These are phyloP conservation scores for Benthosema pterotum DNA, from an alignment of 2,797 vertebrate species.

Conservation along the genomic window DNA sequence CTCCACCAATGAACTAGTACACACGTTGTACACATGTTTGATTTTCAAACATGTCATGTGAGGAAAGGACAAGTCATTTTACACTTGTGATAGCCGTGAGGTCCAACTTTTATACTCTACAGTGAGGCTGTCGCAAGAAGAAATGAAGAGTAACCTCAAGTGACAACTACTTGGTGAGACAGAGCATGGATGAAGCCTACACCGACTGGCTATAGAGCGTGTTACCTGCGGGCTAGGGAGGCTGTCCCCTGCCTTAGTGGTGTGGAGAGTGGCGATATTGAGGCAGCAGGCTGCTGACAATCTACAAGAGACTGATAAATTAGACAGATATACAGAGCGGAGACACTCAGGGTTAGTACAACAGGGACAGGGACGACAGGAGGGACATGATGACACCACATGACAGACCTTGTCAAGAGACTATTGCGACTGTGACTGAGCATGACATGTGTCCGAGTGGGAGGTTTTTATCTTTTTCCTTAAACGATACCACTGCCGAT, in stretches of 20 bases:
- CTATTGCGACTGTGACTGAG: constrained; percentile 3
- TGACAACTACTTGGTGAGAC: too few relatives aligned
- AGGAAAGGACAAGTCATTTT: too few relatives aligned
- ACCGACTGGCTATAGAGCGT: constrained; percentile 49
- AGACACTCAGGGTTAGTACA: constrained; percentile 87
- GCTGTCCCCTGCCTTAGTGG: constrained; percentile 92
- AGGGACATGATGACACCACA: constrained; percentile 28
- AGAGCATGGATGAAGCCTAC: neutral
- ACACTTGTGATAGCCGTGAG: neutral
- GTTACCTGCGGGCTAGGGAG: constrained; percentile 91
- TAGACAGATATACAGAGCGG: constrained; percentile 98
- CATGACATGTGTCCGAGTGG: neutral
- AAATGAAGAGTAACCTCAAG: too few relatives aligned
- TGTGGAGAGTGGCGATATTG: constrained; percentile 95
- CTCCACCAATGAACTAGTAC: too few relatives aligned
- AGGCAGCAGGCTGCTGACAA: constrained; percentile 99
- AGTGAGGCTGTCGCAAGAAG: too few relatives aligned
- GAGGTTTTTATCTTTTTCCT: neutral
- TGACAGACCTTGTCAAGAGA: constrained; percentile 6
- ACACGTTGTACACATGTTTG: neutral
- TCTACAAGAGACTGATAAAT: constrained; percentile 99
- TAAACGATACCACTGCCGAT: too few relatives aligned
- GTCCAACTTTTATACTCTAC: neutral
- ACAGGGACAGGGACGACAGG: constrained; percentile 44
- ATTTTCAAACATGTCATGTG: too few relatives aligned